A percentile compares a stretch with the other conserved stretches of the same genome.
Conservation (phyloP, 2,797 vertebrate genomes). For the Anisognathus igniventris region DNA sequence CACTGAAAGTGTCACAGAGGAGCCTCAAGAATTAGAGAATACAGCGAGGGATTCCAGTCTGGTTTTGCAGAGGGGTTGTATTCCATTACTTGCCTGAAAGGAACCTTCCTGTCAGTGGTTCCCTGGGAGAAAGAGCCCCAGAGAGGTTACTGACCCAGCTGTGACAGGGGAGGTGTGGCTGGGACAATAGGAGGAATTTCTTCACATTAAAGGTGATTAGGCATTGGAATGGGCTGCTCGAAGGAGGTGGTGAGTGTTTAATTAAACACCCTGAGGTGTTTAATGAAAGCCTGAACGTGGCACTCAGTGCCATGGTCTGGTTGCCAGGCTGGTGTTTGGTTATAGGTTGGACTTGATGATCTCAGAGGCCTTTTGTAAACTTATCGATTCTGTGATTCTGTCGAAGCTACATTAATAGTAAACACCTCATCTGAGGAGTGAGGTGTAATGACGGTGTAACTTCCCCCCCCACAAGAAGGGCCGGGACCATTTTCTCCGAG, state of each 20-base stretch:
- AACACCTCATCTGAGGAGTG: neutral
- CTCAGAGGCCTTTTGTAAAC: neutral
- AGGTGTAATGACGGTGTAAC: no score
- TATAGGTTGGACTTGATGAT: no score
- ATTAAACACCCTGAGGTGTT: neutral
- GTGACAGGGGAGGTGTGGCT: no score
- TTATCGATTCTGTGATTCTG: neutral
- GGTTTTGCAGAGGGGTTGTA: neutral
- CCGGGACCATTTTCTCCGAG: neutral
- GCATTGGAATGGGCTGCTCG: neutral
- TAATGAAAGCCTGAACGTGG: rapidly evolving
- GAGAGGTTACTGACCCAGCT: neutral
- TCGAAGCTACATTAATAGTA: neutral
- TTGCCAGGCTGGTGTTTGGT: rapidly evolving
- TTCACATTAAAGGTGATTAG: no score
- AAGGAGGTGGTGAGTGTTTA: rapidly evolving
- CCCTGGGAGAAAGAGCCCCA: neutral
- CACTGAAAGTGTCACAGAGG: neutral
- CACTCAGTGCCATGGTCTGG: rapidly evolving
- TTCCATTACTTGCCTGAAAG: neutral
- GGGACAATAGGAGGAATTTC: neutral
- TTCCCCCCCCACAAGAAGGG: no score
- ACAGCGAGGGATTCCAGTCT: rapidly evolving
- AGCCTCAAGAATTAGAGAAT: neutral
- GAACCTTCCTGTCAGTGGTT: no score